phyloP scores from a whole-genome alignment of 2,113 vertebrate species.

The Phyllostomus hastatus region DNA sequence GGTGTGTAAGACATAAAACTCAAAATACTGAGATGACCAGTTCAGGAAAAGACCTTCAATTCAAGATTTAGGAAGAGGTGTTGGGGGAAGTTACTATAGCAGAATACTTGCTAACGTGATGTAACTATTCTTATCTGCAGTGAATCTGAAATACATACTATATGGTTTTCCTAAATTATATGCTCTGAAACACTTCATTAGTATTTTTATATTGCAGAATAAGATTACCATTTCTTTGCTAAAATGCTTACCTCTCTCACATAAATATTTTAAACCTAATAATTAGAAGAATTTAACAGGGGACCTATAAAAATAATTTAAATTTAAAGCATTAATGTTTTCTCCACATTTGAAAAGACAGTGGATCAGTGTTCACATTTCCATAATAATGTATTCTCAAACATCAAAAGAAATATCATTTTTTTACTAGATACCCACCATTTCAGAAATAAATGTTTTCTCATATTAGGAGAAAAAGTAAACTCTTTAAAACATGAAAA shows the following conservation, averaged over 20 bases:
- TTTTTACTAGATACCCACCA: not conserved
- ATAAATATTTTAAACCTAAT: slow-evolving; percentile 35
- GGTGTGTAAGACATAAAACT: not conserved
- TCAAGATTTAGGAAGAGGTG: not conserved
- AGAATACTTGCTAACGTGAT: not conserved
- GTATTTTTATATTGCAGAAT: not conserved
- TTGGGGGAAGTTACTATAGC: not conserved
- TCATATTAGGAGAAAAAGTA: not conserved
- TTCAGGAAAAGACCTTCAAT: not conserved
- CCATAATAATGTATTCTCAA: not conserved
- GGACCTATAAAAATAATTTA: slow-evolving; percentile 6
- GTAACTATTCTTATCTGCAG: slow-evolving; percentile 22
- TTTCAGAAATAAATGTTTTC: slow-evolving; percentile 21
- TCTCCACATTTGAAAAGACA: not conserved
- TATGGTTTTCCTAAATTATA: not conserved
- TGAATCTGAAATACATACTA: slow-evolving; percentile 9
- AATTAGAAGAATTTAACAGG: not conserved
- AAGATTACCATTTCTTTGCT: slow-evolving; percentile 23
- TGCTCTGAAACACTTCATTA: not conserved
- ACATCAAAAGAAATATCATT: slow-evolving; percentile 20
- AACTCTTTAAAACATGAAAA: slow-evolving; percentile 40
- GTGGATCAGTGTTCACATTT: not conserved
- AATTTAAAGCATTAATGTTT: not conserved
- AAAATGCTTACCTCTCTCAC: slow-evolving; percentile 26
- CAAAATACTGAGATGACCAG: slow-evolving; percentile 18